Evolutionary conservation across 2,797 vertebrate species (phyloP), one percentile per base, ranked within the genome.

Genomic region (Botia kubotai): DNA sequence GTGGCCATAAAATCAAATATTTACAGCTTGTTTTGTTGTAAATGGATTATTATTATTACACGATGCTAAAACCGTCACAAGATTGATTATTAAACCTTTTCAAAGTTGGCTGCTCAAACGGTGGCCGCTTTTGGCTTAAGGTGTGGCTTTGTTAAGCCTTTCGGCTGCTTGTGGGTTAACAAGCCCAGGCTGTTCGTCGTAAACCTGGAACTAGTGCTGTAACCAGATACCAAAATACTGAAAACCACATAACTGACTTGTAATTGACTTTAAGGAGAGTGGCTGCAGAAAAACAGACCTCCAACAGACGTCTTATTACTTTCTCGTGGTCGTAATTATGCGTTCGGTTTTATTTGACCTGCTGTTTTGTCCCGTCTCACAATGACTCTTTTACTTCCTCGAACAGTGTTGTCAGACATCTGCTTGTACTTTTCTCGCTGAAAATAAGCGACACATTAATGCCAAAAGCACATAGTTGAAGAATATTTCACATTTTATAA

Each of bases 271-370:
- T 80, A 76, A 75, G 80, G 62, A 81, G 78, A 74, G 65, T 73
- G 67, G 50, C 82, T 78, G 72, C 78, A 72, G 53, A 63, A 76
- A 84, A 79, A 79, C 48, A 76, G 80, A 82, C 58, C 74, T 82
- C 79, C 60, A 84, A 50, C 85, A 79, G 81, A 73, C 62, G 53
- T 77, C 80, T 82, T 75, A 77, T 80, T 82, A 73, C 83, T 82
- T 83, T 82, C 77, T 77, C 84, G 72, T 80, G 82, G 66, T 81
- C 69, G 65, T 85, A 82, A 71, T 82, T 83, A 80, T 75, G 72
- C 55, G 65, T 78, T 84, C 39, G 17, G 68, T 85, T 81, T 78
- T 82, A 78, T 82, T 82, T 79, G 84, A 86, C 86, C 82, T 78
- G 75, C 77, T 67, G 81, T 82, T 77, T 82, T 81, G 79, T 73